A percentile compares a stretch with the other conserved stretches of the same genome.
phyloP scores from a whole-genome alignment of 2,888 invertebrate genomes.

The Phalera bucephala region DNA sequence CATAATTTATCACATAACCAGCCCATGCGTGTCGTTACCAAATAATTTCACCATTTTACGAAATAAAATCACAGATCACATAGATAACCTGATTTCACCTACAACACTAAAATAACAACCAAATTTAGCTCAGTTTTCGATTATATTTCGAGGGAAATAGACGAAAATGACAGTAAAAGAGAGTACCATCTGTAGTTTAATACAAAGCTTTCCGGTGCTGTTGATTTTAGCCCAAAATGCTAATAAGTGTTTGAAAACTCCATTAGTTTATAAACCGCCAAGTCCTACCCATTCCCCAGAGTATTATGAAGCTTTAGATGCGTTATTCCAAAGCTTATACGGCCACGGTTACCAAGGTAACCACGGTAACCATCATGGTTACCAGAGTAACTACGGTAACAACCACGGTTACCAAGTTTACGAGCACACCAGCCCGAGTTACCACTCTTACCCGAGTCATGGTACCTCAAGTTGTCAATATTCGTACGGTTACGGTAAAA shows the following conservation, averaged over 20 bases:
- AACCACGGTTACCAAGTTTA: conserved; percentile 12
- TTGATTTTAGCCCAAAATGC: conserved; percentile 68
- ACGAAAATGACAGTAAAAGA: conserved; percentile 60
- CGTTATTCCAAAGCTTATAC: conserved; percentile 53
- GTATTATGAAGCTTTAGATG: conserved; percentile 70
- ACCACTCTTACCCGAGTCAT: conserved; percentile 15
- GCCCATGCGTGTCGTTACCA: conserved; percentile 15
- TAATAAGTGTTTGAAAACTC: conserved; percentile 63
- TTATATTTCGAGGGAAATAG: conserved; percentile 1
- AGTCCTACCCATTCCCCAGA: conserved; percentile 66
- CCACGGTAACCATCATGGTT: conserved; percentile 16
- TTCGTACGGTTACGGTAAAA: conserved; percentile 25
- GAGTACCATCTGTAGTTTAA: conserved; percentile 59
- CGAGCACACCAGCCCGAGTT: conserved; percentile 3
- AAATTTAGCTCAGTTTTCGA: conserved; percentile 22
- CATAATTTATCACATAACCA: background rate
- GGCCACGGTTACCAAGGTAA: conserved; percentile 34
- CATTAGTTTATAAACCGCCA: conserved; percentile 66
- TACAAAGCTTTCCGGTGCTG: conserved; percentile 68
- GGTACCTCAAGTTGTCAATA: conserved; percentile 21
- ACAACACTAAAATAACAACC: conserved; percentile 5
- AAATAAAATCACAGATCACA: conserved; percentile 31
- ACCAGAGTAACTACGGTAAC: conserved; percentile 6
- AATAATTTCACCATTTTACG: conserved; percentile 18
- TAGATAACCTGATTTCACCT: conserved; percentile 36